A percentile compares a stretch with the other conserved stretches of the same genome.
Conservation (phyloP, 30 jellyfish, hydroid and myxozoan genomes). For the Pelagia noctiluca region DNA sequence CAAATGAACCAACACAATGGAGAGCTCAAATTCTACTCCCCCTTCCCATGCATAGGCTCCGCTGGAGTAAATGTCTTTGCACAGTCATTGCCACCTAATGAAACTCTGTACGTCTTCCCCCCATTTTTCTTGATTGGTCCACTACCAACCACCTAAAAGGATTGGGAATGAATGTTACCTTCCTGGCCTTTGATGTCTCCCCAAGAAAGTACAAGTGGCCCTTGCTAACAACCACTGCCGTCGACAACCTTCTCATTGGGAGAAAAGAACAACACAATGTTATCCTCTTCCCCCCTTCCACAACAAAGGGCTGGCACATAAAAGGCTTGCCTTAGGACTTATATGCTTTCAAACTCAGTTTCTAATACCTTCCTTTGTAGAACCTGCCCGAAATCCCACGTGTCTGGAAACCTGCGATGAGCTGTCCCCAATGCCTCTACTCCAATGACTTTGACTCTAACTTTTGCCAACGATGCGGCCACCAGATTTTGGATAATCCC, state of each 20-base stretch:
- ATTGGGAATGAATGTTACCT: neutral
- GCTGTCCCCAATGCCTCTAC: neutral
- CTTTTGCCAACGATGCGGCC: neutral
- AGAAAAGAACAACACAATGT: neutral
- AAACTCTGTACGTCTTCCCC: neutral
- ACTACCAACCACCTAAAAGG: neutral
- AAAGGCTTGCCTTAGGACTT: neutral
- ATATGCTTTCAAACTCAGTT: neutral
- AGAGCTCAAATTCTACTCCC: neutral
- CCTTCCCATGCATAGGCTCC: neutral
- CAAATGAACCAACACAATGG: neutral
- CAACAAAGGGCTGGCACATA: neutral
- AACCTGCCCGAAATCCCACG: neutral
- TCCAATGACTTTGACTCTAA: neutral
- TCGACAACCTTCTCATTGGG: neutral
- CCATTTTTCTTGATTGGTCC: neutral
- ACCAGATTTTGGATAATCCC: neutral
- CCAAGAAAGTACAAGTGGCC: neutral
- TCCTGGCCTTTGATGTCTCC: neutral
- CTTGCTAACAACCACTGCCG: neutral
- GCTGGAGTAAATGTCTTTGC: neutral
- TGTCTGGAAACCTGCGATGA: neutral
- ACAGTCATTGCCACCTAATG: neutral
- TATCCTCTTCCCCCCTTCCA: neutral
- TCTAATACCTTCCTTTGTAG: neutral